Evolutionary conservation across 2,797 vertebrate genomes (phyloP), one percentile per base, ranked within the genome.

Genomic region (Sebastes glaucus): DNA sequence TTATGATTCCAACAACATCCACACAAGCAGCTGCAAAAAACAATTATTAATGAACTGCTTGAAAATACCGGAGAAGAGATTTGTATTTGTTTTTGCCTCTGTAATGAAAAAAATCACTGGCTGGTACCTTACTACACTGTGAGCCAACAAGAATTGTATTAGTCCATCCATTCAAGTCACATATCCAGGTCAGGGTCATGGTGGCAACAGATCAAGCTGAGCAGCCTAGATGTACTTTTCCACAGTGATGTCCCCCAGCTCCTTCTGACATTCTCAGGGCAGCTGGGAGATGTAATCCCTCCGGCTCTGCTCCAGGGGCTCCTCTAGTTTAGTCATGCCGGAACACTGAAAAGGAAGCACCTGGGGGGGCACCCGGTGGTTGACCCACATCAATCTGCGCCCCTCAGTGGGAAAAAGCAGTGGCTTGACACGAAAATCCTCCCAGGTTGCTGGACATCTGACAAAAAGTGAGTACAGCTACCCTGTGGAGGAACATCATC

Each of bases 271-370:
- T 71, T 79, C 38, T 11, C n/a, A 57, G 67, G 61, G 70, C 75
- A 77, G 72, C 61, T 62, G 76, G 76, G 59, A 82, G 74, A 74
- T 71, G 61, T 80, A 82, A 88, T 72, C 69, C 69, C 78, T 71
- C 68, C 7, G n/a, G 78, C 61, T 74, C 61, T 71, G 72, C 81
- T 76, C 70, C 28, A 64, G 76, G 73, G 63, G 61, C 30, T 67
- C 69, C 18, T 78, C 49, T 67, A 25, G 46, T 70, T 78, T 5
- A 64, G 78, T 66, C 59, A 69, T 22, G 73, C 52, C 8, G 25
- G 38, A 61, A 49, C 20, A 65, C 42, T 75, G 59, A 76, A 74
- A 82, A 57, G 63, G 22, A 75, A 65, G 33, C 32, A 76, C 63
- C 62, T 71, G 55, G 23, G 32, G 32, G 28, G 30, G 23, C 25